Evolutionary conservation across 1,140 invertebrate genomes (phyloP).

Genomic region (Lepidostoma basale): DNA sequence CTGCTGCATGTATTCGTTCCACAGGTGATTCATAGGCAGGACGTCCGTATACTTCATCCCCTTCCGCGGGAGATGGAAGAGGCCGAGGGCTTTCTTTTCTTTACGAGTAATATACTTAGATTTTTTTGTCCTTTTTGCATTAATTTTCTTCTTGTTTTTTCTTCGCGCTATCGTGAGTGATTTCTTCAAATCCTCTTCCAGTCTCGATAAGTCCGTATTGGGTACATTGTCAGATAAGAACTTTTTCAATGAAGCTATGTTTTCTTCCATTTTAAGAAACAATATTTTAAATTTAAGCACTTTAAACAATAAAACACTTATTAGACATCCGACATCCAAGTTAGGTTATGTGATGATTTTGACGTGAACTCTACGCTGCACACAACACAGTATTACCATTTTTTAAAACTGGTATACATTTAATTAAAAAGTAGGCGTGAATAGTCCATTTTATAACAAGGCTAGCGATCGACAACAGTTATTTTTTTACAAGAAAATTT

Average conservation of each 20-base stretch:
- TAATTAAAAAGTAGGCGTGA: too few relatives aligned
- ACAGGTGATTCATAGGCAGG: constrained; percentile 69
- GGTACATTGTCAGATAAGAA: constrained; percentile 16
- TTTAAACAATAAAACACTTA: too few relatives aligned
- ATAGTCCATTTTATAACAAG: too few relatives aligned
- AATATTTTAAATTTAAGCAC: too few relatives aligned
- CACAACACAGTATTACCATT: too few relatives aligned
- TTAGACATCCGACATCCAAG: too few relatives aligned
- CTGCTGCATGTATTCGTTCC: constrained; percentile 72
- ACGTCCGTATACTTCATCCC: constrained; percentile 69
- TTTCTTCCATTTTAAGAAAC: constrained; percentile 6
- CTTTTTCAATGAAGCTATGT: not conserved
- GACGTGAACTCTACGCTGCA: too few relatives aligned
- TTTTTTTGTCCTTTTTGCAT: constrained; percentile 54
- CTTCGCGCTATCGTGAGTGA: constrained; percentile 54
- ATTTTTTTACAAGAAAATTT: too few relatives aligned
- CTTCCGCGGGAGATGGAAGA: constrained; percentile 63
- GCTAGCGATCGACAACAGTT: too few relatives aligned
- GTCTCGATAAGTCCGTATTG: not conserved
- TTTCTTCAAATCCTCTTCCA: constrained; percentile 51
- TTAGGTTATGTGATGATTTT: too few relatives aligned
- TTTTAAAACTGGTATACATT: too few relatives aligned
- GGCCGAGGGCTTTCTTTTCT: constrained; percentile 64
- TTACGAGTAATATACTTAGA: constrained; percentile 58
- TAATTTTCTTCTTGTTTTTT: constrained; percentile 59